Percentiles rank a stretch among this genome's conserved stretches.
These are phyloP conservation scores for Brachypodius melanocephalos DNA, from an alignment of 2,113 vertebrate genomes.

Conservation along the genomic window DNA sequence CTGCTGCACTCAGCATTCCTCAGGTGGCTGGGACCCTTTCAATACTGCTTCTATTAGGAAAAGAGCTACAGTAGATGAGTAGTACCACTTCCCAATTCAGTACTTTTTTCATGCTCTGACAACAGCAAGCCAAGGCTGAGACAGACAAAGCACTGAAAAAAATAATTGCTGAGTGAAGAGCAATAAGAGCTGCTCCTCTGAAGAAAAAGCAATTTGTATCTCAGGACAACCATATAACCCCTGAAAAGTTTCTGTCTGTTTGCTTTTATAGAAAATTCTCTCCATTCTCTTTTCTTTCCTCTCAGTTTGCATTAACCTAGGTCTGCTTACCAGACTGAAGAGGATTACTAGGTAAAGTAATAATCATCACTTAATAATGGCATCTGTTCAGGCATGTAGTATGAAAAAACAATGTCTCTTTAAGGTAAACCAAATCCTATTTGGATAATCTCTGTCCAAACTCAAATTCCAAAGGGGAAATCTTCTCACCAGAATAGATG, in stretches of 20 bases:
- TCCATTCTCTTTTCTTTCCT: not conserved
- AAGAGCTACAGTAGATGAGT: not conserved
- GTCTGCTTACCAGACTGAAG: not conserved
- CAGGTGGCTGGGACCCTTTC: constrained; percentile 27
- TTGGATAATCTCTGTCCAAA: not conserved
- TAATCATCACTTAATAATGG: not conserved
- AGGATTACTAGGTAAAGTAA: not conserved
- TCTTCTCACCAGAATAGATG: not conserved
- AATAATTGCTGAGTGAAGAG: not conserved
- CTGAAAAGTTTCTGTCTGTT: not conserved
- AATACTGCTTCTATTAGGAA: not conserved
- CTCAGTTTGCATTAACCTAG: not conserved
- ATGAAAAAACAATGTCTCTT: not conserved
- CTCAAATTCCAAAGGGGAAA: not conserved
- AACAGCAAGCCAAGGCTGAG: not conserved
- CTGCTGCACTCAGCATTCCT: not conserved
- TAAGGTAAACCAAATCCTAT: not conserved
- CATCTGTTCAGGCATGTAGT: not conserved
- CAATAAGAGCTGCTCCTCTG: not conserved
- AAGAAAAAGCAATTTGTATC: not conserved
- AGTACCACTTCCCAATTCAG: not conserved
- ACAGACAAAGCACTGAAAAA: not conserved
- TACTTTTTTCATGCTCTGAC: not conserved
- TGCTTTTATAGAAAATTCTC: not conserved
- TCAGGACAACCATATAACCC: not conserved